Base-by-base conservation (phyloP, 2,888 invertebrate genomes). In the Atethmia centrago region DNA sequence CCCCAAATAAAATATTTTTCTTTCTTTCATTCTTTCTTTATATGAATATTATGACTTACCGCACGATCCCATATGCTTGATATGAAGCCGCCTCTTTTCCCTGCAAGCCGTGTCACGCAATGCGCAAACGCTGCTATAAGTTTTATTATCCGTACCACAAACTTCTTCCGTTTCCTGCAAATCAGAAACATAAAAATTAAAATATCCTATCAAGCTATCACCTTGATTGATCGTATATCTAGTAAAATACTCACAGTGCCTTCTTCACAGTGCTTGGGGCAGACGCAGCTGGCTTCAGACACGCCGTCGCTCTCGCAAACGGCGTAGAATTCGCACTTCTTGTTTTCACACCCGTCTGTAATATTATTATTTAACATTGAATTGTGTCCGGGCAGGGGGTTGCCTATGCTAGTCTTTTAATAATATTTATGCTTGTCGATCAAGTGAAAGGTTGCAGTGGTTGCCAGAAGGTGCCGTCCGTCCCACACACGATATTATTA, bases 71-170 rank as follows among this genome's bases (percentile, higher is more conserved):
- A 97, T 97, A 90, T 98, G 98, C 82, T 98, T 97, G 74, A 98
- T 97, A 80, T 97, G 96, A 77, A 99, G 97, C 87, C 97, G 97
- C 89, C 97, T 97, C 92, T 97, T 97, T 88, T 97, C 97, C 79
- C 97, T 97, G 93, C 99, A 99, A 77, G 98, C 98, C 71, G 97
- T 97, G 86, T 98, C 97, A 82, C 98, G 97, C 82, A 99, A 95
- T 80, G 98, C 97, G 93, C 99, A 99, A 90, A 99, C 98, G 93
- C 97, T 98, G 90, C 97, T 97, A 95, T 99, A 99, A 2, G 98
- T 98, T 88, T 97, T 97, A 70, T 98, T 98, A 94, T 99, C 98
- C 87, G 98, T 98, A 62, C 98, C 99, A 92, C 99, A 99, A 67
- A 99, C 98, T 87, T 98, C 97, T 83, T 97, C 97, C 21, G 96